phyloP scores from a whole-genome alignment of 1,140 invertebrate species.

The Hormaphis cornu region DNA sequence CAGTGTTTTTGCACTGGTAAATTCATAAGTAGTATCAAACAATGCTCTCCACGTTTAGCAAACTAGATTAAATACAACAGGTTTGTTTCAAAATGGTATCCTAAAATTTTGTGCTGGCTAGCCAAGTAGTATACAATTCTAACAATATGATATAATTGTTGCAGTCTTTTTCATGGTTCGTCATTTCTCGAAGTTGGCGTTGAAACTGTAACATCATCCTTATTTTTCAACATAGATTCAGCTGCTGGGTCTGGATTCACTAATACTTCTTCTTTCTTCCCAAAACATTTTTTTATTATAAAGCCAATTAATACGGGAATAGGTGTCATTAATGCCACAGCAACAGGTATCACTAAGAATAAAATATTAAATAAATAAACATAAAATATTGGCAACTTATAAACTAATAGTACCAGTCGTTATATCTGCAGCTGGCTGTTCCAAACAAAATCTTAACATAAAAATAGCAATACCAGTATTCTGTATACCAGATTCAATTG shows the following conservation, averaged over 20 bases:
- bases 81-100: too few relatives aligned
- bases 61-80: too few relatives aligned
- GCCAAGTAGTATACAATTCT: too few relatives aligned
- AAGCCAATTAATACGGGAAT: slow-evolving; percentile 62
- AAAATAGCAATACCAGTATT: slow-evolving; percentile 90
- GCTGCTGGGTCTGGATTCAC: background rate
- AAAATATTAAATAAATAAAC: slow-evolving; percentile 35
- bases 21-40: too few relatives aligned
- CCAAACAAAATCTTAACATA: slow-evolving; percentile 59
- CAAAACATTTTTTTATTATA: slow-evolving; percentile 38
- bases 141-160: too few relatives aligned
- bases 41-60: too few relatives aligned
- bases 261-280: background rate
- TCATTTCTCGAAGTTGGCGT: background rate
- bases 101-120: too few relatives aligned
- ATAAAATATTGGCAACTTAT: background rate
- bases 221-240: background rate
- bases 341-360: slow-evolving; percentile 66
- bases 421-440: slow-evolving; percentile 64
- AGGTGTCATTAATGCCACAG: slow-evolving; percentile 87
- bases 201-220: background rate
- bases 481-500: slow-evolving; percentile 88
- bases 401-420: slow-evolving; percentile 55
- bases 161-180: too few relatives aligned
- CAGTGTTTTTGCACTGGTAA: too few relatives aligned